phyloP scores from a whole-genome alignment of 2,797 vertebrate species.

The Onychomys leucogaster region DNA sequence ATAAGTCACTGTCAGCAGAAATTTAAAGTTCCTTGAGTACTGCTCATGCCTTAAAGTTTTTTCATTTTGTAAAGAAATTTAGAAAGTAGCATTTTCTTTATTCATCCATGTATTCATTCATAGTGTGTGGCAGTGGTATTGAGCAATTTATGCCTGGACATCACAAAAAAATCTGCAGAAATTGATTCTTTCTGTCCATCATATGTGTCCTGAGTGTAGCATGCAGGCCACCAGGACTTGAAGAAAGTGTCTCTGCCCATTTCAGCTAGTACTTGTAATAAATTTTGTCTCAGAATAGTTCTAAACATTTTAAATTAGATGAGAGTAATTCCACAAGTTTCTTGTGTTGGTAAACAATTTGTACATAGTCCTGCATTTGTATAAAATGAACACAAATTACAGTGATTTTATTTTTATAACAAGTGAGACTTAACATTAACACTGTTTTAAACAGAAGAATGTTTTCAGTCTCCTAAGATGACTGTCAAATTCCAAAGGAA shows the following conservation, averaged over 20 bases:
- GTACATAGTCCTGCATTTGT: not conserved
- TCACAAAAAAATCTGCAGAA: not conserved
- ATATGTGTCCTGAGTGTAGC: not conserved
- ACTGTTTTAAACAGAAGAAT: not conserved
- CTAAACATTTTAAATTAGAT: not conserved
- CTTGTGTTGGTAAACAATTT: not conserved
- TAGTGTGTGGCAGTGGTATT: not conserved
- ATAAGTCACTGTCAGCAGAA: not conserved
- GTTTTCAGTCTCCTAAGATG: not conserved
- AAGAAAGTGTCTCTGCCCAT: not conserved
- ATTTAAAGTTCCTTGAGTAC: not conserved
- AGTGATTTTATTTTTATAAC: constrained; percentile 35
- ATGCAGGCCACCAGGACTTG: not conserved
- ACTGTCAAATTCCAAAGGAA: not conserved
- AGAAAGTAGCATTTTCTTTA: not conserved
- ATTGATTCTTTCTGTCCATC: not conserved
- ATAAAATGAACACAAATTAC: constrained; percentile 20
- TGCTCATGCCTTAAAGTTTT: not conserved
- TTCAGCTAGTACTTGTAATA: not conserved
- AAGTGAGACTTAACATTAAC: not conserved
- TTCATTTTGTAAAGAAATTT: not conserved
- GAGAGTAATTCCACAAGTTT: not conserved
- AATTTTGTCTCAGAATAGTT: not conserved
- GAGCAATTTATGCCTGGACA: not conserved
- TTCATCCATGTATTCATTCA: not conserved